Evolutionary conservation across 30 jellyfish, hydroid and myxozoan genomes (phyloP), one percentile per base, ranked within the genome.

Genomic region (Aurelia coerulea): DNA sequence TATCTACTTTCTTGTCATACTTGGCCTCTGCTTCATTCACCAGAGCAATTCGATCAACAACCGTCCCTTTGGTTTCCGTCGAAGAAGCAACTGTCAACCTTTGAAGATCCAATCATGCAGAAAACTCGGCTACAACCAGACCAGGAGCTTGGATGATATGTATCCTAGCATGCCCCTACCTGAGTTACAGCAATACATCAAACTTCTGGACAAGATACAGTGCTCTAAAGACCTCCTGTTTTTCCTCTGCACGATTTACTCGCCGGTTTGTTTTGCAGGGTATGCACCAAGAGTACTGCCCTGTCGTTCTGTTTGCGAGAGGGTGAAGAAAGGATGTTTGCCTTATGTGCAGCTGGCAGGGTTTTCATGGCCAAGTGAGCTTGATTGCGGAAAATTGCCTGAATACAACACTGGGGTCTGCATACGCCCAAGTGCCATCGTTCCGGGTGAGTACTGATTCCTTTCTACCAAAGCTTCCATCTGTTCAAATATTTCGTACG

Each of bases 331-430:
- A 17, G 95, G 95, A 54, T 94, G 98, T 87, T 13, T 59, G 73
- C 81, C 88, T 0, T 73, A 68, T 64, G 80, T 94, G 31, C 65
- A 73, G 15, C 29, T 73, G 54, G 88, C 89, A 32, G 96, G 89
- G 60, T 73, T 63, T 46, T 86, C 87, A 49, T 94, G 98, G 98
- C 98, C 98, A 32, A 71, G 90, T 46, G 98, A 94, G 67, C 91
- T 94, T 31, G 96, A 83, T 54, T 94, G 98, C 76, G 66, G 42
- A 34, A 68, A 75, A 50, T 66, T 94, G 32, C 98, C 98, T 2
- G 98, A 94, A 18, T 88, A 94, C 92, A 91, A 85, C 65, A 94
- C 97, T 4, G 97, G 91, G 3, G 95, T 94, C 17, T 94, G 98
- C 76, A 88, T 94, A 78, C 88, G 85, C 53, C 98, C 98, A 37